These are phyloP conservation scores for Ectemnius lituratus DNA, from an alignment of 2,888 invertebrate species.

Conservation along the genomic window DNA sequence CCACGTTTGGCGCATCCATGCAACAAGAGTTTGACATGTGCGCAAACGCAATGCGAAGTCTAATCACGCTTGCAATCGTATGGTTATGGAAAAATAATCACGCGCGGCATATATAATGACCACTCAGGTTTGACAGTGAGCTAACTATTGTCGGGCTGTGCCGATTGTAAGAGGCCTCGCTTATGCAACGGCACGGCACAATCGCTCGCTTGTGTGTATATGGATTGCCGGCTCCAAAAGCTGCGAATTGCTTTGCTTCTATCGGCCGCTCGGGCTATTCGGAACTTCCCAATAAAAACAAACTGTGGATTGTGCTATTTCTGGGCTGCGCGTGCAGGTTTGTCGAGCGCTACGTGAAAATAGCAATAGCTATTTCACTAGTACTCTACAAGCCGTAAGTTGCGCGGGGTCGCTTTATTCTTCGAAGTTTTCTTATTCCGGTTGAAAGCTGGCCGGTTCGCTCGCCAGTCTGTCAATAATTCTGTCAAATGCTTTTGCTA, in stretches of 20 bases:
- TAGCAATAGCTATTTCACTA: slow-evolving; percentile 41
- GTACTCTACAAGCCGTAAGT: neutral
- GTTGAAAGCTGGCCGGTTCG: too few species aligned
- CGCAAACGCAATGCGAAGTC: too few species aligned
- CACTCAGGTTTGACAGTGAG: too few species aligned
- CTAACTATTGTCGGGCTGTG: too few species aligned
- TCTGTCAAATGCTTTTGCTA: too few species aligned
- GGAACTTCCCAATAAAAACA: slow-evolving; percentile 39
- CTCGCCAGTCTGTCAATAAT: too few species aligned
- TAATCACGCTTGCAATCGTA: too few species aligned
- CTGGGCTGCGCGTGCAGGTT: slow-evolving; percentile 42
- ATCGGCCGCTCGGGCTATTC: neutral
- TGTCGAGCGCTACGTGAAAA: slow-evolving; percentile 52
- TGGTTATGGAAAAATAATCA: too few species aligned
- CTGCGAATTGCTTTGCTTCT: neutral
- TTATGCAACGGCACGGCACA: slow-evolving; percentile 1
- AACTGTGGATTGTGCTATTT: slow-evolving; percentile 53
- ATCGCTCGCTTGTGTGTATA: neutral
- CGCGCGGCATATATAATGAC: too few species aligned
- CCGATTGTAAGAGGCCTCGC: neutral
- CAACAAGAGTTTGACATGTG: too few species aligned
- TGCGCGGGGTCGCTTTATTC: neutral
- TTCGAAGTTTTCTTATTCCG: neutral
- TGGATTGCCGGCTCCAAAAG: neutral
- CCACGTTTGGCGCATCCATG: too few species aligned